Conservation (phyloP, 1,140 invertebrate genomes). For the Drosophila nikananu region DNA sequence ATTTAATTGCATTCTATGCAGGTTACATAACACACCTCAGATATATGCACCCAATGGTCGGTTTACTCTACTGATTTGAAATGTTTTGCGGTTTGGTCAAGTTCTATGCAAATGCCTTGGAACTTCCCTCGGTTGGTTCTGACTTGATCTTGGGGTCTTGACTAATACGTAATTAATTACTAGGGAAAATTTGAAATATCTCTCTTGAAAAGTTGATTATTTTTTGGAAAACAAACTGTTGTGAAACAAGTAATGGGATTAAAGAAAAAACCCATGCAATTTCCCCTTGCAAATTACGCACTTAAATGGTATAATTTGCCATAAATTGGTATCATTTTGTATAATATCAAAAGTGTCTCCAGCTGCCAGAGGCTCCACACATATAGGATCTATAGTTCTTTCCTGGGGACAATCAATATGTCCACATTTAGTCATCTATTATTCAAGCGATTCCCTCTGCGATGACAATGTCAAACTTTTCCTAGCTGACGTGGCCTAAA, state of each 20-base stretch:
- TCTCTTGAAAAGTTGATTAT: not conserved
- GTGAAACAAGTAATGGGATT: not conserved
- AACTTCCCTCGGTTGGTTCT: slow-evolving; percentile 4
- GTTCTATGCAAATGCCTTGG: slow-evolving; percentile 7
- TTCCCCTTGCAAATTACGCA: not conserved
- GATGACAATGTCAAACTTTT: slow-evolving; percentile 36
- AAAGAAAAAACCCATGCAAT: not conserved
- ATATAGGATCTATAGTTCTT: no score
- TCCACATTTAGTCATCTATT: slow-evolving; percentile 15
- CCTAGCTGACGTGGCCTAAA: slow-evolving; percentile 33
- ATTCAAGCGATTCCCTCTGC: slow-evolving; percentile 21
- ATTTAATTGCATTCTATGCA: slow-evolving; percentile 1
- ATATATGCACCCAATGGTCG: not conserved
- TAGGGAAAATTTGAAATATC: not conserved
- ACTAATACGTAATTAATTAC: not conserved
- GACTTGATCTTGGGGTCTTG: not conserved
- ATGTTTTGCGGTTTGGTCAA: slow-evolving; percentile 6
- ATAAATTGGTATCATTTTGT: slow-evolving; percentile 6
- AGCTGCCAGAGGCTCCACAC: not conserved
- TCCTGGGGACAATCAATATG: slow-evolving; percentile 14
- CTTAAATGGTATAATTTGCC: not conserved
- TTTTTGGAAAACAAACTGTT: not conserved
- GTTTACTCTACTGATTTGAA: not conserved
- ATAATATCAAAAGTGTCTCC: not conserved
- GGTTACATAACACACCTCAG: not conserved